Conservation (phyloP, 2,113 vertebrate species). For the Silurus asotus region DNA sequence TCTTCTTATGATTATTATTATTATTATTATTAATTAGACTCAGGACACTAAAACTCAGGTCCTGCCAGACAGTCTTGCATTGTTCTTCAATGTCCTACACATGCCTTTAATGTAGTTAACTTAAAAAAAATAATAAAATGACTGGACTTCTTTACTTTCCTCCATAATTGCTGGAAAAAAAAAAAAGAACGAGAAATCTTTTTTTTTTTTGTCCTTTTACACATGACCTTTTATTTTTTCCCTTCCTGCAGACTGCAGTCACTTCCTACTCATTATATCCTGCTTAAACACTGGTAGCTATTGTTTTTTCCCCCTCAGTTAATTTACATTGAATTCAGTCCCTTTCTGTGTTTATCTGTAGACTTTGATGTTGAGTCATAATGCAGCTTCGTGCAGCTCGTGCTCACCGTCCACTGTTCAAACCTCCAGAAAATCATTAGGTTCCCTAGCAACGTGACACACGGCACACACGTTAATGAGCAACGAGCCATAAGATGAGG, state of each 20-base stretch:
- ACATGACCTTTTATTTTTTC: neutral
- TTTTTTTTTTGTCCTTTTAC: neutral
- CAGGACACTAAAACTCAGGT: too few relatives aligned
- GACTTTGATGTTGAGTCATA: constrained; percentile 1
- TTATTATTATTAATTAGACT: too few relatives aligned
- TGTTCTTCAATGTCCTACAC: neutral
- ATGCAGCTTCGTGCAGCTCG: neutral
- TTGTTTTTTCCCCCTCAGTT: neutral
- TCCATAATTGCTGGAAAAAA: neutral
- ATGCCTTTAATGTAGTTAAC: neutral
- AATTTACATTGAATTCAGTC: neutral
- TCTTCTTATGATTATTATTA: too few relatives aligned
- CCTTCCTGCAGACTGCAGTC: neutral
- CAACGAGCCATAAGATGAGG: neutral
- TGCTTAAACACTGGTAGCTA: neutral
- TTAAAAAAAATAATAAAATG: too few relatives aligned
- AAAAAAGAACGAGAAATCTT: neutral
- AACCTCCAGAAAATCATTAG: constrained; percentile 2
- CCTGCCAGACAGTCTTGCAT: too few relatives aligned
- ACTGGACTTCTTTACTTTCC: neutral
- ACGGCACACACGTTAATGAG: neutral
- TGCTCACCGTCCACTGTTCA: neutral
- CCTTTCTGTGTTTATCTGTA: neutral
- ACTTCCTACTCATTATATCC: neutral
- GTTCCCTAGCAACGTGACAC: constrained; percentile 21